These are phyloP conservation scores for Rhopalosiphum maidis DNA, from an alignment of 1,140 invertebrate species.

Conservation along the genomic window DNA sequence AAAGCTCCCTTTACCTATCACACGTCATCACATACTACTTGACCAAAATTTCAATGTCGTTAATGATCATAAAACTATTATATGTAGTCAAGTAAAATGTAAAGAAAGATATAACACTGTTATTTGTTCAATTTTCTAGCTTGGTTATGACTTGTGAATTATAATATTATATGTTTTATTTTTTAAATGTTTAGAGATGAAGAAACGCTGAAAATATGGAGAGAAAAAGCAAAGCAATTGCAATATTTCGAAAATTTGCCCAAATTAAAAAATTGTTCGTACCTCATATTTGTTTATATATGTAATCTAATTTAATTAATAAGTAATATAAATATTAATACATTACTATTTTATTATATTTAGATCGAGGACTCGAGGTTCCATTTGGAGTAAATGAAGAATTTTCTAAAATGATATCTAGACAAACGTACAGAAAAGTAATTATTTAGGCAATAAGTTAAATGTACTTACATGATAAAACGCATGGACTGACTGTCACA, in stretches of 20 bases:
- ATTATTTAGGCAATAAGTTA: constrained; percentile 3
- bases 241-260: constrained; percentile 17
- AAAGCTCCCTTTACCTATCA: too few relatives aligned
- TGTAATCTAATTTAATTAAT: neutral
- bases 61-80: too few relatives aligned
- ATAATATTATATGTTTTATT: neutral
- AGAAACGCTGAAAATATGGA: constrained; percentile 47
- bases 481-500: too few relatives aligned
- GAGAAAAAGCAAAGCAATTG: constrained; percentile 52
- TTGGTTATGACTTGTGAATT: too few relatives aligned
- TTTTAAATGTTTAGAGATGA: constrained; percentile 34
- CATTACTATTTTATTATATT: neutral
- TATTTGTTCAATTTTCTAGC: too few relatives aligned
- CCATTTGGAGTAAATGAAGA: constrained; percentile 43
- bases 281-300: neutral
- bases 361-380: constrained; percentile 31
- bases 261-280: constrained; percentile 27
- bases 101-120: too few relatives aligned
- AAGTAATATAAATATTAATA: neutral
- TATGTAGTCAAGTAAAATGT: too few relatives aligned
- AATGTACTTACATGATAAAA: neutral
- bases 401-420: constrained; percentile 35
- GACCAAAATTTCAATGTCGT: too few relatives aligned
- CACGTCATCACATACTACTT: too few relatives aligned
- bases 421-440: constrained; percentile 35